phyloP scores from a whole-genome alignment of 2,797 vertebrate genomes.

The Channallabes apus region DNA sequence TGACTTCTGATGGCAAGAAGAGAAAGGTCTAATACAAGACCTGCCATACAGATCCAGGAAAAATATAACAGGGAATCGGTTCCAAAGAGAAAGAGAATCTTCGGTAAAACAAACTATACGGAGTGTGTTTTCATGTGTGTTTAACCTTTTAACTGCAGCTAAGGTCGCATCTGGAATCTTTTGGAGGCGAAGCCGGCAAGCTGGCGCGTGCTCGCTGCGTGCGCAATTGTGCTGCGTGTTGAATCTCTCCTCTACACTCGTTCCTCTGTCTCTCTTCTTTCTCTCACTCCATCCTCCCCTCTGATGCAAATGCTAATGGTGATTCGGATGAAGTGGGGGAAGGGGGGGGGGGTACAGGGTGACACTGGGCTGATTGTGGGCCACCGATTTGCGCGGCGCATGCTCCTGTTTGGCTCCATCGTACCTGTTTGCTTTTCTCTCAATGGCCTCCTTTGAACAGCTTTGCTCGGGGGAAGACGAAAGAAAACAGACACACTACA shows the following conservation, averaged over 20 bases:
- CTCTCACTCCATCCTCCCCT: not conserved
- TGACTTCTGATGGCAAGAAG: constrained; percentile 10
- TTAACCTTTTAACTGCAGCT: constrained; percentile 27
- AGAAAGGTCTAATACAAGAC: constrained; percentile 8
- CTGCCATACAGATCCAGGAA: constrained; percentile 4
- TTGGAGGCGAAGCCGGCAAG: constrained; percentile 1
- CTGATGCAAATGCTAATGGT: constrained; percentile 27
- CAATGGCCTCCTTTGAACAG: constrained; percentile 74
- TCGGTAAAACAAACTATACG: not conserved
- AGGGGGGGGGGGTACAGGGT: not conserved
- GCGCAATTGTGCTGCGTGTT: constrained; percentile 12
- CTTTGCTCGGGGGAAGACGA: constrained; percentile 39
- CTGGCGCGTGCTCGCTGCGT: constrained; percentile 9
- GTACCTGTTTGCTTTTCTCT: constrained; percentile 72
- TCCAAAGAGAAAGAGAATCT: not conserved
- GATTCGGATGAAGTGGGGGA: not conserved
- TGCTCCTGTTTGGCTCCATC: constrained; percentile 54
- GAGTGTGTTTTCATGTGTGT: constrained; percentile 23
- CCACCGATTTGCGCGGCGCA: constrained; percentile 29
- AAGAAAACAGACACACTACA: constrained; percentile 20
- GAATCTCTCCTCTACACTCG: constrained; percentile 10
- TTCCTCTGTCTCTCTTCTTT: constrained; percentile 10
- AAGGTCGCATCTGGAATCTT: constrained; percentile 36
- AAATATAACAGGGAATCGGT: not conserved
- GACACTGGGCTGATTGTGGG: constrained; percentile 43